Conservation (phyloP, 1,140 invertebrate species). For the Hyles euphorbiae region DNA sequence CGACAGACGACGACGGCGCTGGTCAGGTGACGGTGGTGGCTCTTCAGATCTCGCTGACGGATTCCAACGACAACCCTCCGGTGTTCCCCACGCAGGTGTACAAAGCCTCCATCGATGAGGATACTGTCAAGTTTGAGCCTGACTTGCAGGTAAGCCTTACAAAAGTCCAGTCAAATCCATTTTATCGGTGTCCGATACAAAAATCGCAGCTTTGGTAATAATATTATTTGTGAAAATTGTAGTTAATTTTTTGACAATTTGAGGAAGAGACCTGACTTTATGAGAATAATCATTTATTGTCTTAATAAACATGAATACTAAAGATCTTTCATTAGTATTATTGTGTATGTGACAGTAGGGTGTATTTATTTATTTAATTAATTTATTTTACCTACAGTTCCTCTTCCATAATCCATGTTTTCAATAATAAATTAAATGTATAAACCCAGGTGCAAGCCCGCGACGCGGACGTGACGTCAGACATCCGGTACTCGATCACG, state of each 20-base stretch:
- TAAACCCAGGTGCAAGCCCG: slow-evolving; percentile 78
- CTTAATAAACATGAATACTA: no score
- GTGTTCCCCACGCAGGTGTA: slow-evolving; percentile 84
- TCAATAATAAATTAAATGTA: not conserved
- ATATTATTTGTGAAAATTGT: no score
- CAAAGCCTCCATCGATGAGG: slow-evolving; percentile 89
- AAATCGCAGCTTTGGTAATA: no score
- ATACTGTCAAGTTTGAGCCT: slow-evolving; percentile 88
- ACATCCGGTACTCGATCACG: slow-evolving; percentile 85
- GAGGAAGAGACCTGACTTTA: no score
- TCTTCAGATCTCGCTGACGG: slow-evolving; percentile 85
- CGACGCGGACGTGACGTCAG: slow-evolving; percentile 88
- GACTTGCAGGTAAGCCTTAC: slow-evolving; percentile 50
- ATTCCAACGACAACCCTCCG: slow-evolving; percentile 92
- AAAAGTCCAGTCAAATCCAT: not conserved
- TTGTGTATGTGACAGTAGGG: no score
- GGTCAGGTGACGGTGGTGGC: slow-evolving; percentile 86
- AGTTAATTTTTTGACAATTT: no score
- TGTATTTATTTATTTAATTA: no score
- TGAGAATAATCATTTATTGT: no score
- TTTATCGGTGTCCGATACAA: no score
- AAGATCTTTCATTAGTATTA: no score
- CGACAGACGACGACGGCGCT: slow-evolving; percentile 88
- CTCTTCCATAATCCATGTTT: no score
- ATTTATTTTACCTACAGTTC: no score